These are phyloP conservation scores for Lynx canadensis DNA, from an alignment of 2,113 vertebrate species.

Conservation along the genomic window DNA sequence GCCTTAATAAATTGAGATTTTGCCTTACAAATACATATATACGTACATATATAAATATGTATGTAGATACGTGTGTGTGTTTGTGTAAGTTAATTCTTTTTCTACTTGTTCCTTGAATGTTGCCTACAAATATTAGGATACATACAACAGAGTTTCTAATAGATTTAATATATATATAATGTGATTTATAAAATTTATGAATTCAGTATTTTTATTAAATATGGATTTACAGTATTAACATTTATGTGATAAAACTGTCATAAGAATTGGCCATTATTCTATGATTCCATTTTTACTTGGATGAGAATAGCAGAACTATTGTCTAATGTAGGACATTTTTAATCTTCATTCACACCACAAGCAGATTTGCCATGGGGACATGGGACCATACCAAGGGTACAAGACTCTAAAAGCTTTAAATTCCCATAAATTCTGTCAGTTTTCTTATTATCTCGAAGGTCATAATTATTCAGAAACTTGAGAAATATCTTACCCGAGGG, in stretches of 20 bases:
- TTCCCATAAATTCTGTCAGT: not conserved
- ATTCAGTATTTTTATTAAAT: not conserved
- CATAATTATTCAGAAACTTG: constrained; percentile 67
- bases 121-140: not conserved
- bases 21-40: not conserved
- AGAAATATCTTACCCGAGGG: constrained; percentile 47
- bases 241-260: not conserved
- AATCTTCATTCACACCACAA: constrained; percentile 18
- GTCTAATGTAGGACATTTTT: not conserved
- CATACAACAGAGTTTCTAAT: not conserved
- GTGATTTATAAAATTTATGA: not conserved
- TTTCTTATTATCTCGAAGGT: constrained; percentile 67
- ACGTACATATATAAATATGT: not conserved
- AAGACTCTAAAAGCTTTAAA: constrained; percentile 51
- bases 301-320: not conserved
- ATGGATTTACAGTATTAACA: not conserved
- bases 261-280: not conserved
- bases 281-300: not conserved
- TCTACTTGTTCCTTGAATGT: not conserved
- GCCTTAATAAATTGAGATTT: not conserved
- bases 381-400: not conserved
- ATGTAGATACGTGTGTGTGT: not conserved
- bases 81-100: not conserved
- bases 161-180: not conserved
- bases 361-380: not conserved